phyloP scores from a whole-genome alignment of 2,797 vertebrate genomes.

The Iguana delicatissima region DNA sequence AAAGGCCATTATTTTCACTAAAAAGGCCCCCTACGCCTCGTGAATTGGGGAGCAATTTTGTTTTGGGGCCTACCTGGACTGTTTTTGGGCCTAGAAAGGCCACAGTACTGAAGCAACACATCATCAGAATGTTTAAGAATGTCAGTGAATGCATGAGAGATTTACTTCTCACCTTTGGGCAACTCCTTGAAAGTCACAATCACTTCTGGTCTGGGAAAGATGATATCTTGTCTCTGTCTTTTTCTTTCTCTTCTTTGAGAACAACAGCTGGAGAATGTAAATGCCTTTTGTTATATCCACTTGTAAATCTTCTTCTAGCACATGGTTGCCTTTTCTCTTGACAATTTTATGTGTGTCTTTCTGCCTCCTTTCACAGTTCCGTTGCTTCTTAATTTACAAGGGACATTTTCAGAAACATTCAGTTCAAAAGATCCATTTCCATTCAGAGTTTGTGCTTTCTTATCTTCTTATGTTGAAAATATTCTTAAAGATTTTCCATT shows the following conservation, averaged over 20 bases:
- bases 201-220: neutral
- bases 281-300: neutral
- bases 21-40: neutral
- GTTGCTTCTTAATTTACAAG: neutral
- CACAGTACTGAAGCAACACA: neutral
- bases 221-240: neutral
- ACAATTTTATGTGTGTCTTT: neutral
- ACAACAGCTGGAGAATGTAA: accelerated
- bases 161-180: slow-evolving; percentile 55
- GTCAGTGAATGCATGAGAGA: accelerated
- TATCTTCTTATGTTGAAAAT: neutral
- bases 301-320: neutral
- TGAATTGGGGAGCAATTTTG: neutral
- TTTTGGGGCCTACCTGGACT: neutral
- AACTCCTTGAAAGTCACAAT: slow-evolving; percentile 1
- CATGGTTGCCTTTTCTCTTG: accelerated
- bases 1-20: too few relatives aligned
- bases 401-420: slow-evolving; percentile 12
- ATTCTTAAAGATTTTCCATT: slow-evolving; percentile 14
- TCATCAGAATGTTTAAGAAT: neutral
- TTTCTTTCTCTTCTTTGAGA: neutral
- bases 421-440: neutral
- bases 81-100: too few relatives aligned
- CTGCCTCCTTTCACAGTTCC: neutral
- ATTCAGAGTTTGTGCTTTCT: slow-evolving; percentile 9